Percentiles rank a stretch among this genome's conserved stretches.
These are phyloP conservation scores for Phasia obesa DNA, from an alignment of 2,888 invertebrate genomes.

Conservation along the genomic window DNA sequence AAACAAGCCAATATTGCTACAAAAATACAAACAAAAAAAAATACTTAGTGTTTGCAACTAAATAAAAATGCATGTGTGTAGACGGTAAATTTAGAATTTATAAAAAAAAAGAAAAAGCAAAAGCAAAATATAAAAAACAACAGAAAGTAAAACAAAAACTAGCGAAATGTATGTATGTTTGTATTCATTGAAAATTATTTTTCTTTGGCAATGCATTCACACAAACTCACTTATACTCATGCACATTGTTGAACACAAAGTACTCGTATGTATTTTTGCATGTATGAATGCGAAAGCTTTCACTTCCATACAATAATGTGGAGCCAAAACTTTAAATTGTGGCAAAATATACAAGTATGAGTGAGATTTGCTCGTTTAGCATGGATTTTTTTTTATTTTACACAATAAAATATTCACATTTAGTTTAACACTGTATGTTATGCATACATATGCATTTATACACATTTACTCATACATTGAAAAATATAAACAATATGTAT, in stretches of 20 bases:
- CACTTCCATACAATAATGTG: not conserved
- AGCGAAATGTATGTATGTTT: conserved; percentile 20
- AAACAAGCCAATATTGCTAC: not conserved
- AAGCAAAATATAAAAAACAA: conserved; percentile 12
- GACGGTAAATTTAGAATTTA: conserved; percentile 24
- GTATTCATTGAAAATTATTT: conserved; percentile 54
- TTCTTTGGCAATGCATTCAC: conserved; percentile 29
- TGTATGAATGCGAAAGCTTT: conserved; percentile 3
- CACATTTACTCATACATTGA: conserved; percentile 22
- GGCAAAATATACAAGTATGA: not conserved
- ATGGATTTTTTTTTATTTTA: conserved; percentile 73
- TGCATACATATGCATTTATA: conserved; percentile 2
- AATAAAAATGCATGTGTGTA: conserved; percentile 20
- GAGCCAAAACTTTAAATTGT: conserved; percentile 11
- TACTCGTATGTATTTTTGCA: not conserved
- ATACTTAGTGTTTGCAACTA: conserved; percentile 27
- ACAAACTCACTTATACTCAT: conserved; percentile 45
- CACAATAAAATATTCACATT: conserved; percentile 71
- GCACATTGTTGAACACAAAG: conserved; percentile 6
- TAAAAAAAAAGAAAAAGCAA: conserved; percentile 6
- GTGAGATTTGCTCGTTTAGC: conserved; percentile 62
- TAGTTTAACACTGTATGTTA: conserved; percentile 29
- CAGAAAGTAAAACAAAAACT: conserved; percentile 35
- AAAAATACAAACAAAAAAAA: conserved; percentile 20
- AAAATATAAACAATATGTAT: conserved; percentile 48